Evolutionary conservation across 2,888 invertebrate species (phyloP).

Genomic region (Teinopalpus imperialis): DNA sequence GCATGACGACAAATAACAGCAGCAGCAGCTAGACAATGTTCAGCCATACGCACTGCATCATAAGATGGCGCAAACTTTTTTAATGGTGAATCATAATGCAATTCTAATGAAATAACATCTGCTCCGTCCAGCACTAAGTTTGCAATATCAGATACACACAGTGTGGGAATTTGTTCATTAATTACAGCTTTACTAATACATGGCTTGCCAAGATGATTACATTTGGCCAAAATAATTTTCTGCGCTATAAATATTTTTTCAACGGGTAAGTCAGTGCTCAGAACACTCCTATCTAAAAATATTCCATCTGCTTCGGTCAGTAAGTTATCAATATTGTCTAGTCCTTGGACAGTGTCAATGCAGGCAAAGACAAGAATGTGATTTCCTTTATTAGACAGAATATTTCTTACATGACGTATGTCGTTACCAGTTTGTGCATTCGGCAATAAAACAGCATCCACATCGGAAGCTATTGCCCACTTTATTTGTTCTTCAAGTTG

Average conservation of each 20-base stretch:
- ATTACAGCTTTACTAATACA: constrained; percentile 94
- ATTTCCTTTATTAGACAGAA: constrained; percentile 63
- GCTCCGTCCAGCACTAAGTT: constrained; percentile 95
- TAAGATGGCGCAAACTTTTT: constrained; percentile 54
- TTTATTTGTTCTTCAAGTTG: constrained; percentile 78
- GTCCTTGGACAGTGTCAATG: constrained; percentile 56
- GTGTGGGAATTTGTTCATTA: constrained; percentile 89
- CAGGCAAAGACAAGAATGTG: constrained; percentile 67
- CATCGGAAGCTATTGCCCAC: constrained; percentile 68
- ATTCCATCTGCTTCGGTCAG: constrained; percentile 90
- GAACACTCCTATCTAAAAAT: constrained; percentile 92
- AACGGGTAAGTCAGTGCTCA: constrained; percentile 93
- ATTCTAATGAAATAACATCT: constrained; percentile 92
- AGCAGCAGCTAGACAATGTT: constrained; percentile 87
- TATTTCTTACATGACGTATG: constrained; percentile 50
- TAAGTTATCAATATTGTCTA: constrained; percentile 86
- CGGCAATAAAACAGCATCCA: constrained; percentile 66
- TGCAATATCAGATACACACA: constrained; percentile 93
- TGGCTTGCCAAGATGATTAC: constrained; percentile 92
- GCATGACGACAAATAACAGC: constrained; percentile 92
- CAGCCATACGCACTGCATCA: constrained; percentile 65
- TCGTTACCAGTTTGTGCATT: constrained; percentile 54
- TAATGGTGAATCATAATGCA: constrained; percentile 67
- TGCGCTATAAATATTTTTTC: constrained; percentile 94
- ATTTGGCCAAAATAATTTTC: constrained; percentile 92